Evolutionary conservation across 2,888 invertebrate species (phyloP).

Genomic region (Lucinisca nassula): DNA sequence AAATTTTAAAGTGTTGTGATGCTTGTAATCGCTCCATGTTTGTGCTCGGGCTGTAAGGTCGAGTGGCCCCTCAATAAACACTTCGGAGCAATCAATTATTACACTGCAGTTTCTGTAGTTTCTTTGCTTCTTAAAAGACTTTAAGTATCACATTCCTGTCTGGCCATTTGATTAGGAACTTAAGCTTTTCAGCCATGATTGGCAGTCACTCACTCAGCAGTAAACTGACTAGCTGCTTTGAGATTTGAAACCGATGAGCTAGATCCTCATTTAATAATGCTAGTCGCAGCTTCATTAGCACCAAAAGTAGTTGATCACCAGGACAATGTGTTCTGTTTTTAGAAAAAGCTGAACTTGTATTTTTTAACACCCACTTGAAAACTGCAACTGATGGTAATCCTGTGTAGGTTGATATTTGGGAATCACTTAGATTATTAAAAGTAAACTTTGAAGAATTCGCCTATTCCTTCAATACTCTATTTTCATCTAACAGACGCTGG

Average conservation of each 20-base stretch:
- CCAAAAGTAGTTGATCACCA: not conserved
- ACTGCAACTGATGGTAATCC: not conserved
- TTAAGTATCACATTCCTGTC: not conserved
- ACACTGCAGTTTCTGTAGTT: conserved; percentile 31
- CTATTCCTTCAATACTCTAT: not conserved
- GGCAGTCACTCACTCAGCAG: conserved; percentile 2
- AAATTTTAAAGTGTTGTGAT: conserved; percentile 61
- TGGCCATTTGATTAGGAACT: conserved; percentile 20
- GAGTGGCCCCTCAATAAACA: conserved; percentile 31
- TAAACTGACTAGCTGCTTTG: not conserved
- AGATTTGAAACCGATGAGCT: conserved; percentile 1
- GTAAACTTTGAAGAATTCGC: not conserved
- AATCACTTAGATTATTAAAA: not conserved
- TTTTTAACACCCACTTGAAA: not conserved
- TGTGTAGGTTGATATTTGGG: not conserved
- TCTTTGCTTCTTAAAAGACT: conserved; percentile 18
- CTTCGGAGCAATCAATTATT: conserved; percentile 48
- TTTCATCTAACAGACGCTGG: too few species aligned
- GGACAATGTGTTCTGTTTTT: not conserved
- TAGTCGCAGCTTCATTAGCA: conserved; percentile 25
- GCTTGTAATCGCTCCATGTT: conserved; percentile 34
- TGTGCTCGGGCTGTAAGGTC: conserved; percentile 21
- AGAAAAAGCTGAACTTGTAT: not conserved
- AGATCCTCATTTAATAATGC: conserved; percentile 13
- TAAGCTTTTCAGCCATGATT: not conserved